Base-by-base conservation (phyloP, 2,797 vertebrate species). In the Gallinago solitaria region DNA sequence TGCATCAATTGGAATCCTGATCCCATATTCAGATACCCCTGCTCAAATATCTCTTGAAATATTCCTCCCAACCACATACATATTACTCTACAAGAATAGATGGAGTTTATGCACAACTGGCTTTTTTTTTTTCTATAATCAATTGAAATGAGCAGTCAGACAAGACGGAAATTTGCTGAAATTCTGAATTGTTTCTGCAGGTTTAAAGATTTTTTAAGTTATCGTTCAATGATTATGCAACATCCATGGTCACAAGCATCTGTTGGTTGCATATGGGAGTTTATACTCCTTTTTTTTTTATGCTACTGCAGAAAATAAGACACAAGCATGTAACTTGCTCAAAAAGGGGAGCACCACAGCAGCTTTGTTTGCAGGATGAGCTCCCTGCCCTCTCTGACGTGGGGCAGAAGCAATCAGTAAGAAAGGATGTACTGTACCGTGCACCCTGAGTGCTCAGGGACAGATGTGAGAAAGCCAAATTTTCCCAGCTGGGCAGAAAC, bases 131-230 rank as follows among this genome's bases (percentile, higher is more conserved):
- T 77, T 43, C 89, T 87, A 12, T 56, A 94, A 91, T 57, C 35
- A 96, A 94, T 97, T 3, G 8, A 95, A 97, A 96, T 11, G 12
- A 97, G 85, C 93, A 97, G 87, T 48, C 92, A 96, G 57, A 76
- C 39, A 96, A 92, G 87, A 96, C 37, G 65, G 83, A 96, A 97
- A 94, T 94, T 96, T 97, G 96, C 97, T 97, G 96, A 98, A 98
- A 97, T 97, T 97, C 95, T 93, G 91, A 96, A 96, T 94, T 96
- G 89, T 96, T 96, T 94, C 83, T 84, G 71, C 87, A 92, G 78
- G 87, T 97, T 97, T 96, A 93, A 95, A 96, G 93, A 97, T 96
- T 97, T 95, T 97, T 71, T 89, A 97, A 97, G 91, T 95, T 98
- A 89, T 91, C 84, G 81, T 96, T 96, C 83, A 76, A 95, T 92